Evolutionary conservation across 2,113 vertebrate species (phyloP).

Genomic region (Mesembrinibis cayennensis): DNA sequence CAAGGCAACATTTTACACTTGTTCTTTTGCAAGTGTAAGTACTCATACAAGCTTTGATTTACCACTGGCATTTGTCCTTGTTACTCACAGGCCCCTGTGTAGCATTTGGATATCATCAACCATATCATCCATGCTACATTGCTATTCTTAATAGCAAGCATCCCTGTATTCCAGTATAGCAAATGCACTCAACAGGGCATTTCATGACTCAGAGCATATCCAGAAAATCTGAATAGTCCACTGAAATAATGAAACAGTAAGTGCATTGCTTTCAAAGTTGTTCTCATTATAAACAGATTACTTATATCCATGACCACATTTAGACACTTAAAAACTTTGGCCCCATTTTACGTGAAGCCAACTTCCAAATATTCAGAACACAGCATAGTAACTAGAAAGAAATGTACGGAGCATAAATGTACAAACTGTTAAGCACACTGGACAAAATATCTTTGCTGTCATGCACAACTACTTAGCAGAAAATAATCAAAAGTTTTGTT

Average conservation of each 20-base stretch:
- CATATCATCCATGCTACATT: neutral
- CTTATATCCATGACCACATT: neutral
- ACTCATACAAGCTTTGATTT: neutral
- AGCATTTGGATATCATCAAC: neutral
- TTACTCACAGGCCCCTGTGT: neutral
- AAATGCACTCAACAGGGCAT: neutral
- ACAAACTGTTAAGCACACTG: neutral
- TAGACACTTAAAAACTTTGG: neutral
- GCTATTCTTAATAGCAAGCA: neutral
- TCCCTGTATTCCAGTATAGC: neutral
- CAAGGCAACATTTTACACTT: neutral
- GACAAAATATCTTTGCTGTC: neutral
- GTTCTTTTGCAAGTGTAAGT: neutral
- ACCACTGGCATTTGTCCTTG: neutral
- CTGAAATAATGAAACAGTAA: neutral
- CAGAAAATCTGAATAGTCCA: neutral
- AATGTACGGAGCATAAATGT: neutral
- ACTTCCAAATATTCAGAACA: neutral
- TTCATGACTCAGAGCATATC: neutral
- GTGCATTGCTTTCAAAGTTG: neutral
- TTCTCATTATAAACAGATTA: neutral
- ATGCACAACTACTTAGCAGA: neutral
- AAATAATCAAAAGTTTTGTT: neutral
- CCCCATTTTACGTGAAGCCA: neutral
- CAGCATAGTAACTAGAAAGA: neutral